Base-by-base conservation (phyloP, 1,140 invertebrate species). In the Nebria ingens region DNA sequence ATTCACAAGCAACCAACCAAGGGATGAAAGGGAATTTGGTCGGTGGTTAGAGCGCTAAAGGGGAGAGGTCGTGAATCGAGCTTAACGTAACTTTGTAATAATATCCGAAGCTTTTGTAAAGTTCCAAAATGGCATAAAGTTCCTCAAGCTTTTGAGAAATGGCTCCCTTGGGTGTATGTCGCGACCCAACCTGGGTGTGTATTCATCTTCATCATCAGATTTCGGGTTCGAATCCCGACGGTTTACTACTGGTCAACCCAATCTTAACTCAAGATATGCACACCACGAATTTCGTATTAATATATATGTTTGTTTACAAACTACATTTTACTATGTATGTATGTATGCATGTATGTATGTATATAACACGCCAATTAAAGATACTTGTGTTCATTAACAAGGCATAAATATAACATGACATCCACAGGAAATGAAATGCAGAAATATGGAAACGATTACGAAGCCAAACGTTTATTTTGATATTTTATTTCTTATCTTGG, bases 191-290 rank as follows among this genome's bases (percentile, higher is more conserved):
- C 40, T n/a, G n/a, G n/a, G n/a, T n/a, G n/a, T 45, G 9, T 45
- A 45, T 45, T 45, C 40, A 45, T 45, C 40, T 45, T n/a, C n/a
- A n/a, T 45, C 40, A 45, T 45, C 40, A 45, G 40, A 45, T 45
- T n/a, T 45, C 40, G 40, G 40, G 40, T 45, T 45, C 40, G 40
- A 45, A 17, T 45, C 40, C 40, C 40, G 40, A 17, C 17, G 40
- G 40, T 17, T 12, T 3, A 45, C n/a, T 9, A 34, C 25, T 34
- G 25, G n/a, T n/a, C n/a, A n/a, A 34, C 6, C 25, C 25, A 34
- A 34, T n/a, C 6, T 34, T 34, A 34, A 6, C 25, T 9, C n/a
- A 9, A 34, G 25, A n/a, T n/a, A n/a, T n/a, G n/a, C n/a, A n/a
- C 25, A 9, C 25, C 25, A 34, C n/a, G 6, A n/a, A n/a, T n/a